phyloP scores from a whole-genome alignment of 2,113 vertebrate genomes.

The Forbesichthys papilliferus region DNA sequence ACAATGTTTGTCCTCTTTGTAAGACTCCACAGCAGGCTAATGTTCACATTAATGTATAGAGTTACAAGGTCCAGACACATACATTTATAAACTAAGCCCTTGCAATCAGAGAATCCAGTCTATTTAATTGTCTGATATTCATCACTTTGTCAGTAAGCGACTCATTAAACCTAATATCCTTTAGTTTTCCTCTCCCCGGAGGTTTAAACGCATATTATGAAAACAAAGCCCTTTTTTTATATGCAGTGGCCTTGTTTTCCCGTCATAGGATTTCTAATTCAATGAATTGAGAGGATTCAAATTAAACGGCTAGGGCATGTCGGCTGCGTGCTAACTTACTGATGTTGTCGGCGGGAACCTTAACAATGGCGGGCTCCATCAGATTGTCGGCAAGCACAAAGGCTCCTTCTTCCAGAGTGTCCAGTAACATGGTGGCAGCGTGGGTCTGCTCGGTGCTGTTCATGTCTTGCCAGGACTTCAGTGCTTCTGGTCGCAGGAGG shows the following conservation, averaged over 20 bases:
- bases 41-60: constrained; percentile 72
- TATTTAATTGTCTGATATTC: constrained; percentile 68
- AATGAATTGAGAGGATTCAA: constrained; percentile 44
- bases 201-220: constrained; percentile 69
- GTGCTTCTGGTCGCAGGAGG: constrained; percentile 91
- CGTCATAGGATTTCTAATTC: constrained; percentile 31
- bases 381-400: constrained; percentile 98
- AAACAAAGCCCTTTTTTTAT: constrained; percentile 61
- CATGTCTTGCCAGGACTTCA: constrained; percentile 98
- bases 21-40: constrained; percentile 41
- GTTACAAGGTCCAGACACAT: constrained; percentile 50
- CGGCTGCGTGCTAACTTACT: constrained; percentile 79
- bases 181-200: constrained; percentile 51
- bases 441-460: constrained; percentile 97
- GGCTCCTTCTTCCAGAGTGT: constrained; percentile 96
- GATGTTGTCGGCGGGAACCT: constrained; percentile 97
- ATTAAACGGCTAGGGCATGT: constrained; percentile 36
- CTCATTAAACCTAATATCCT: constrained; percentile 70
- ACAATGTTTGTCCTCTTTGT: constrained; percentile 43
- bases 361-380: constrained; percentile 93
- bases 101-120: constrained; percentile 60
- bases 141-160: constrained; percentile 75
- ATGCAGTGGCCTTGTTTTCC: constrained; percentile 50
- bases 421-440: constrained; percentile 96
- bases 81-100: constrained; percentile 60